Evolutionary conservation across 2,888 invertebrate species (phyloP).

Genomic region (Ganaspis brasiliensis): DNA sequence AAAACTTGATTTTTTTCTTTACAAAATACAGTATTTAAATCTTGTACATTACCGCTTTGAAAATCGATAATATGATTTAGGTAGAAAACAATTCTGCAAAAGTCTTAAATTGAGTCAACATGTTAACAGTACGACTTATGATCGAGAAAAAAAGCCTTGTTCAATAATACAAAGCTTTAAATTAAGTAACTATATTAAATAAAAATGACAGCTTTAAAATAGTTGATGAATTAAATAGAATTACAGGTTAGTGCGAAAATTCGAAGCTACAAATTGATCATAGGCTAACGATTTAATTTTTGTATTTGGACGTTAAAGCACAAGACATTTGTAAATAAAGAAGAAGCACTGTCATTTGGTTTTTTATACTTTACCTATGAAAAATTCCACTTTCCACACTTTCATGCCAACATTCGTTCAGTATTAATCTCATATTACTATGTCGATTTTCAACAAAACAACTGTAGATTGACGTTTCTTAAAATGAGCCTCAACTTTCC

Average conservation of each 20-base stretch:
- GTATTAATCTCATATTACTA: background rate
- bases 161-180: constrained; percentile 13
- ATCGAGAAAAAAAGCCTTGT: constrained; percentile 13
- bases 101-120: constrained; percentile 8
- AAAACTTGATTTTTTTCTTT: constrained; percentile 55
- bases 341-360: constrained; percentile 19
- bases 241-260: constrained; percentile 9
- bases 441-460: background rate
- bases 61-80: constrained; percentile 29
- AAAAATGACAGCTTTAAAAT: constrained; percentile 22
- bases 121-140: background rate
- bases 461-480: background rate
- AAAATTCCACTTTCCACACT: constrained; percentile 7
- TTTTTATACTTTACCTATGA: constrained; percentile 31
- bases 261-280: background rate
- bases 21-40: constrained; percentile 47
- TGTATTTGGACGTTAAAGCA: constrained; percentile 6
- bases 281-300: background rate
- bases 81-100: constrained; percentile 24
- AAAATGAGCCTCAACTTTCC: background rate
- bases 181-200: constrained; percentile 39
- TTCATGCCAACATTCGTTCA: background rate
- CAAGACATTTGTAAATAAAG: constrained; percentile 38
- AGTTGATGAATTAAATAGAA: constrained; percentile 29
- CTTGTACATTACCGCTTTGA: constrained; percentile 14